These are phyloP conservation scores for Drosophila subsilvestris DNA, from an alignment of 2,888 invertebrate genomes.

Conservation along the genomic window DNA sequence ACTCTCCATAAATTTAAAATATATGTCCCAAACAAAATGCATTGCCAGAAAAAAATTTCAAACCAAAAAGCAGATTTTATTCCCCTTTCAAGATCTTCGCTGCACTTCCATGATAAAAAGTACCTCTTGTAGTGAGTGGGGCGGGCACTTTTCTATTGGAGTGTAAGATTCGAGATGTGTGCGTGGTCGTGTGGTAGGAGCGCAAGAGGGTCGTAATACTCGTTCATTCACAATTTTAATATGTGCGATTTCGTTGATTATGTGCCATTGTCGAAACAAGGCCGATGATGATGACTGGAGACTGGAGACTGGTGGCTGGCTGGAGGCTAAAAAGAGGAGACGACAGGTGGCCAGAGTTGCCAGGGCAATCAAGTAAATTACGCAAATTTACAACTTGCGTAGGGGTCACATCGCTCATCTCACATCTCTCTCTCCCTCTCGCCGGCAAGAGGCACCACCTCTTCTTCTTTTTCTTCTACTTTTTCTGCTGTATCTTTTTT, in stretches of 20 bases:
- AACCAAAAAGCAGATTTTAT: not conserved
- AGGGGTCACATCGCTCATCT: slow-evolving; percentile 44
- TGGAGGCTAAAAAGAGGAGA: not conserved
- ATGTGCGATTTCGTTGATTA: slow-evolving; percentile 54
- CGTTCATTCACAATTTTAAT: slow-evolving; percentile 49
- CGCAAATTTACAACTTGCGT: slow-evolving; percentile 60
- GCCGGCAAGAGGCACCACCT: not conserved
- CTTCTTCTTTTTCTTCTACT: not conserved
- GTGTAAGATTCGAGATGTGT: slow-evolving; percentile 4
- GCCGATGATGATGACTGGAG: not conserved
- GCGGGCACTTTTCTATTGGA: too few relatives aligned
- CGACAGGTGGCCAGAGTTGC: slow-evolving; percentile 48
- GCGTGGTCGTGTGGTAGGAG: not conserved
- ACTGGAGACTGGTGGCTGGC: not conserved
- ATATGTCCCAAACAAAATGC: not conserved
- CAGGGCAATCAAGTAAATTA: slow-evolving; percentile 64
- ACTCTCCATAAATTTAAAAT: too few relatives aligned
- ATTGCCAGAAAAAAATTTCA: not conserved
- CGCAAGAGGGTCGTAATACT: not conserved
- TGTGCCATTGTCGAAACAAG: slow-evolving; percentile 51
- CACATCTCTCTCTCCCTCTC: not conserved
- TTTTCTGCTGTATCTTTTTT: slow-evolving; percentile 14
- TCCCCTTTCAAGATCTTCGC: not conserved
- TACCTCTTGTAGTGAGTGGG: not conserved
- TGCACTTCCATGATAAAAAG: not conserved